Evolutionary conservation across 2,797 vertebrate species (phyloP), one percentile per base, ranked within the genome.

Genomic region (Darevskia mixta): DNA sequence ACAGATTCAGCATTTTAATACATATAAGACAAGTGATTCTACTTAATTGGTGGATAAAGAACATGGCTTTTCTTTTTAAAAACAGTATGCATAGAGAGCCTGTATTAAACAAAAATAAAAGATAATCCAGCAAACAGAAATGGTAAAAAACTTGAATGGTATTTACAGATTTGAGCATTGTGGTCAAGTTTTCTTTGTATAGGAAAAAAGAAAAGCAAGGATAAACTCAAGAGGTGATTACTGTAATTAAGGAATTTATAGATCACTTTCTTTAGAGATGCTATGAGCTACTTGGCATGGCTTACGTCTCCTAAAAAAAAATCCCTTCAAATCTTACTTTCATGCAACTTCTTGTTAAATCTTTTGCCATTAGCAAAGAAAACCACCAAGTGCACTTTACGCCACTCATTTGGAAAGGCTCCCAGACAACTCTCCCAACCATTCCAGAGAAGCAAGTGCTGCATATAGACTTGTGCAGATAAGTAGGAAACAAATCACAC

Each of bases 171-270:
- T 85, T 86, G 90, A 71, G 91, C 86, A 89, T 66, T 5, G 0
- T 75, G 88, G 87, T 90, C 91, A 95, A 92, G 83, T 83, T 93
- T 91, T 93, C 88, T 94, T 93, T 64, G 3, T 85, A 79, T 69
- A 92, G 85, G 61, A 64, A 64, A 73, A 92, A 80, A 55, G 49
- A 55, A 84, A 64, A 77, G 89, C 87, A 73, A 89, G 71, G 84
- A 94, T 92, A 90, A 95, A 93, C 82, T 92, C 79, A 58, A 92
- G 90, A 87, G 45, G 77, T 86, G 58, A 95, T 92, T 91, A 89
- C 72, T 84, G 41, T 89, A 91, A 93, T 92, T 94, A 93, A 88
- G 69, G 87, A 92, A 91, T 92, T 90, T 91, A 85, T 75, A 90
- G 35, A 89, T 85, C 72, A 87, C 77, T 83, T 91, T 90, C 90